Percentiles rank a stretch among this genome's conserved stretches.
Evolutionary conservation across 2,113 vertebrate species (phyloP).

Genomic region (Colius striatus): DNA sequence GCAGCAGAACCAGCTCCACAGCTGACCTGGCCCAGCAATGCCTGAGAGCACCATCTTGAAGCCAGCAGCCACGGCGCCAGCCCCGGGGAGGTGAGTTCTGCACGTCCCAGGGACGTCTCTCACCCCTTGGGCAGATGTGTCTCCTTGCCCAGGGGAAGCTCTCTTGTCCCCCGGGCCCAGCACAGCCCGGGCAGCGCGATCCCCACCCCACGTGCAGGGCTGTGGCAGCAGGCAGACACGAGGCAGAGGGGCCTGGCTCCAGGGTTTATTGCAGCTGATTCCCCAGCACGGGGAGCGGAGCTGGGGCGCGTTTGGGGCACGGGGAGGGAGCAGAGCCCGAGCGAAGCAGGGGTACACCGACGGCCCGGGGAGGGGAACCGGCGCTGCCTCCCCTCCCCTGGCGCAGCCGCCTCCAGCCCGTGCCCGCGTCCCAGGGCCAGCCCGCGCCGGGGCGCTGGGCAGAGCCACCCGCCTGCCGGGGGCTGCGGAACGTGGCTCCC

Average conservation of each 20-base stretch:
- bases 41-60: background rate
- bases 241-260: constrained; percentile 25
- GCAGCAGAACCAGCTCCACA: background rate
- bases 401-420: background rate
- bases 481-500: accelerated
- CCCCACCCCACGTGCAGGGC: background rate
- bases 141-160: background rate
- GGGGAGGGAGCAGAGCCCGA: background rate
- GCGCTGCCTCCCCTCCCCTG: background rate
- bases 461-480: background rate
- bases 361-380: background rate
- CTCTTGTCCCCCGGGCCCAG: background rate
- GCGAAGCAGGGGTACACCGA: background rate
- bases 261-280: constrained; percentile 49
- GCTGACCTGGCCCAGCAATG: background rate
- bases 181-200: background rate
- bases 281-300: background rate
- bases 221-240: background rate
- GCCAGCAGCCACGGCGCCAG: background rate
- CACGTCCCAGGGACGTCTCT: background rate
- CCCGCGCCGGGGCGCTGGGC: background rate
- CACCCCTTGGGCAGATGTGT: background rate
- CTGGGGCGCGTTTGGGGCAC: background rate
- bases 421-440: background rate
- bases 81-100: background rate